Evolutionary conservation across 2,888 invertebrate species (phyloP), one percentile per base, ranked within the genome.

Genomic region (Himalopsyche anomala): DNA sequence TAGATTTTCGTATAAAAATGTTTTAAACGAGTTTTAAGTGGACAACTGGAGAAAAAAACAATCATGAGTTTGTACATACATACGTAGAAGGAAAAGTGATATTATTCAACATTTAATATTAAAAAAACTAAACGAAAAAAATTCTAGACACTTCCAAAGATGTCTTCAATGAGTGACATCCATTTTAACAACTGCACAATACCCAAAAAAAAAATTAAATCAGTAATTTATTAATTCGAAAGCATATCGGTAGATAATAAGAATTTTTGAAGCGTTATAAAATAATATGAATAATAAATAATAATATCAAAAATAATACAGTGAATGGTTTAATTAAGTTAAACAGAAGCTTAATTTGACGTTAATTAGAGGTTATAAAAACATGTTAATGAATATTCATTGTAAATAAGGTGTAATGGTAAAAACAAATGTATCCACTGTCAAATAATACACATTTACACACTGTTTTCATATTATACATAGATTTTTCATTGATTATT

Each of bases 221-320:
- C 11, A 81, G 55, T 80, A 55, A 84, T 87, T 84, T 85, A 87
- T 87, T 84, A 79, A 88, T 88, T 85, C 79, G 87, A 81, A 87
- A 81, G 88, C 88, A 88, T 88, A 87, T 88, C 88, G 84, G 83
- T 88, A 88, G 88, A n/a, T 62, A n/a, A 19, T 87, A 88, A 87
- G 88, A 55, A 51, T 62, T 51, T 51, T 87, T 85, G 82, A 51
- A 85, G 45, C 42, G 45, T 74, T 81, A 82, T 85, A 62, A 74
- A 81, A 74, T 85, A 62, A 62, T 62, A 62, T 19, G n/a, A 62
- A 62, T 62, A 62, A 62, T 19, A 62, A 62, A 9, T 62, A 62
- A 62, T 62, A 6, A 62, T n/a, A 19, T 62, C 19, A 19, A 62
- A 51, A 19, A 62, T 62, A 62, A 62, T 19, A 19, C 62, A 62